Percentiles rank a stretch among this genome's conserved stretches.
These are phyloP conservation scores for Chaetogeoica ovagalla DNA, from an alignment of 2,888 invertebrate genomes.

Conservation along the genomic window DNA sequence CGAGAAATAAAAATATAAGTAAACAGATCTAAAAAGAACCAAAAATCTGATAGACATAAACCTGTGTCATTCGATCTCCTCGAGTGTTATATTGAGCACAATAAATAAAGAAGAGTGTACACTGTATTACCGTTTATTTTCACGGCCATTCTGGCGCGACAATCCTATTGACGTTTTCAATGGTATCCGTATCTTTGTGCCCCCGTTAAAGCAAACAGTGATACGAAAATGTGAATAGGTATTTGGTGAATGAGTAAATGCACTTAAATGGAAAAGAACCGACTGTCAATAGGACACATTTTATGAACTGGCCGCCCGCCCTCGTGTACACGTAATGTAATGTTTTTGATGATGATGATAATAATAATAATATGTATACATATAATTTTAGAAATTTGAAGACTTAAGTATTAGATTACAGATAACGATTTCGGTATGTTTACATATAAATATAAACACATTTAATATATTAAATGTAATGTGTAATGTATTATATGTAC, in stretches of 20 bases:
- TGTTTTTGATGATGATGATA: no score
- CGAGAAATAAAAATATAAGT: neutral
- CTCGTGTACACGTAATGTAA: neutral
- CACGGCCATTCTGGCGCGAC: conserved; percentile 18
- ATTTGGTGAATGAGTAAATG: conserved; percentile 4
- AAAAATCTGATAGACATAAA: neutral
- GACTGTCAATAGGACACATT: neutral
- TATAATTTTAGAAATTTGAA: neutral
- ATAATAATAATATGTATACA: neutral
- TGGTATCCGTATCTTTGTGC: neutral
- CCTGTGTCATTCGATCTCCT: conserved; percentile 8
- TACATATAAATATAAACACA: no score
- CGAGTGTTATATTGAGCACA: neutral
- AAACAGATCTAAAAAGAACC: conserved; percentile 4
- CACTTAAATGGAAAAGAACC: conserved; percentile 21
- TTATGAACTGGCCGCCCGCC: neutral
- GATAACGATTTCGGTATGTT: neutral
- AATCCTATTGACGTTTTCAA: neutral
- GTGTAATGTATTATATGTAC: no score
- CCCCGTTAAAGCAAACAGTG: neutral
- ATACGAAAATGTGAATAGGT: neutral
- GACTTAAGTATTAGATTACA: neutral
- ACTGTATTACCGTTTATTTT: conserved; percentile 5
- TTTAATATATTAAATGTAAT: no score
- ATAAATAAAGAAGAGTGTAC: neutral